A percentile compares a stretch with the other conserved stretches of the same genome.
Evolutionary conservation across 1,140 invertebrate genomes (phyloP).

Genomic region (Drosophila micromelanica): DNA sequence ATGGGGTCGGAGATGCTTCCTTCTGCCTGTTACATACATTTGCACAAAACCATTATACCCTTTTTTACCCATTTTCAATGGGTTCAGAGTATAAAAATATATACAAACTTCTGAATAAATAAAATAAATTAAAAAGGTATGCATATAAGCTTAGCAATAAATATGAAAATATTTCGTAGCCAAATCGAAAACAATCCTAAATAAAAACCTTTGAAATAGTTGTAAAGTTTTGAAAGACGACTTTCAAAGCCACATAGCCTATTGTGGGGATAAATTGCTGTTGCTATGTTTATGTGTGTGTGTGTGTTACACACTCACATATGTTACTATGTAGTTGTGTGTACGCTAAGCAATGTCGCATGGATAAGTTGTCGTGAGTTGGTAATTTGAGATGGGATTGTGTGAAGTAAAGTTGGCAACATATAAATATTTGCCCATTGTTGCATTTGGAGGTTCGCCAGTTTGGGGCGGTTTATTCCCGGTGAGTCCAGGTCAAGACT

Average conservation of each 20-base stretch:
- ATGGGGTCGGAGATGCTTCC: too few species aligned
- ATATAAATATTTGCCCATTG: constrained; percentile 37
- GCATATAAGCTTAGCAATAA: too few species aligned
- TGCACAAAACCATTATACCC: too few species aligned
- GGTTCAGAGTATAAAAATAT: too few species aligned
- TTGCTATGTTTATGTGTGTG: constrained; percentile 6
- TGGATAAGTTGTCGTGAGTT: constrained; percentile 62
- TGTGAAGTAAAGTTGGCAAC: constrained; percentile 30
- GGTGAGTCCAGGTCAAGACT: neutral
- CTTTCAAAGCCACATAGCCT: neutral
- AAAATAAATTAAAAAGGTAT: too few species aligned
- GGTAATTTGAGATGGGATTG: constrained; percentile 33
- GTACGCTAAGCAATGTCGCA: constrained; percentile 34
- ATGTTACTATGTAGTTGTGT: neutral
- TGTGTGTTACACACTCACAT: neutral
- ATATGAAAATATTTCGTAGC: too few species aligned
- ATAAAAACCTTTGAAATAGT: neutral
- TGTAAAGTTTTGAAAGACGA: neutral
- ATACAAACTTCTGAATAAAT: too few species aligned
- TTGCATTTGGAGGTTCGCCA: neutral
- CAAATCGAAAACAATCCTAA: too few species aligned
- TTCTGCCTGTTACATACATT: too few species aligned
- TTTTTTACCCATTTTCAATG: too few species aligned
- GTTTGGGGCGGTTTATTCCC: constrained; percentile 5
- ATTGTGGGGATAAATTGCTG: neutral